A percentile compares a stretch with the other conserved stretches of the same genome.
Conservation (phyloP, 2,888 invertebrate genomes). For the Helicoverpa assulta region DNA sequence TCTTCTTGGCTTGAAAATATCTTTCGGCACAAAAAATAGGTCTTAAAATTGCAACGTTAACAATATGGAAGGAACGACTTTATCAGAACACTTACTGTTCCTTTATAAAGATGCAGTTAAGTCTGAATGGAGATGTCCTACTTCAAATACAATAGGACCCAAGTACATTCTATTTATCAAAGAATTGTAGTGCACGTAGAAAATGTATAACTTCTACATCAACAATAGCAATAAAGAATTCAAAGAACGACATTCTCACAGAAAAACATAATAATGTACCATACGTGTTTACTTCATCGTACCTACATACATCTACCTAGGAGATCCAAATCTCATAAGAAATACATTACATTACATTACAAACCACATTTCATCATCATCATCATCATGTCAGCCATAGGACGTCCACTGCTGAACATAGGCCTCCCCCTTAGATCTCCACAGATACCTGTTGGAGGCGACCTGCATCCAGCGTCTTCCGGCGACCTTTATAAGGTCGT, state of each 20-base stretch:
- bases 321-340: neutral
- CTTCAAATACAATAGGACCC: constrained; percentile 2
- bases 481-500: no score
- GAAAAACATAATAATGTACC: neutral
- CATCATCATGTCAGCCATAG: no score
- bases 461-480: no score
- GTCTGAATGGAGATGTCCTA: neutral
- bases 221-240: neutral
- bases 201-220: neutral
- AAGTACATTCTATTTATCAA: neutral
- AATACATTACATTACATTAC: no score
- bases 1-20: neutral
- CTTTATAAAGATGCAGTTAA: neutral
- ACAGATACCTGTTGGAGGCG: no score
- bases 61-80: neutral
- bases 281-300: neutral
- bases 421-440: no score
- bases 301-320: neutral
- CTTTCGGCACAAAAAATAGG: neutral
- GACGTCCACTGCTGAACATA: no score
- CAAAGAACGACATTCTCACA: neutral
- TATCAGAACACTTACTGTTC: neutral
- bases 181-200: neutral
- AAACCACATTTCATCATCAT: no score
- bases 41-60: neutral